Percentiles rank a stretch among this genome's conserved stretches.
Conservation (phyloP, 2,113 vertebrate species). For the Stigmatopora argus region DNA sequence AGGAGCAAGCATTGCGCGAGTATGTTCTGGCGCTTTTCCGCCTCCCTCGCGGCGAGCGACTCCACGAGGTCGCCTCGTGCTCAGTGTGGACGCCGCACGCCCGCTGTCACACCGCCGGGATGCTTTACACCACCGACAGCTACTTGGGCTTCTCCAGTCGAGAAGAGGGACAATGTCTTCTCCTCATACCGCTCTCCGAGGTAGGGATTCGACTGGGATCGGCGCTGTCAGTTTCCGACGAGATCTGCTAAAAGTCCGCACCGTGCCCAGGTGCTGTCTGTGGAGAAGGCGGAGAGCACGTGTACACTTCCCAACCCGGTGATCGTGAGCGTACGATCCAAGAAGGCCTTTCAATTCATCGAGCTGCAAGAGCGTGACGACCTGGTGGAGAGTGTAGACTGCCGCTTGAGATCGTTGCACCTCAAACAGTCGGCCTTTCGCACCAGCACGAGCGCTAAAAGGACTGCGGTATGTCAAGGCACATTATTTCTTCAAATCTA, state of each 20-base stretch:
- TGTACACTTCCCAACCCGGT: conserved; percentile 84
- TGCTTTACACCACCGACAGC: conserved; percentile 82
- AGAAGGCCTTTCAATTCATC: conserved; percentile 93
- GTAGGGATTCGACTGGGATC: conserved; percentile 48
- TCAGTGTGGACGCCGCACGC: conserved; percentile 89
- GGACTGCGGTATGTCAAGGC: conserved; percentile 38
- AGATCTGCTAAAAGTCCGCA: neutral
- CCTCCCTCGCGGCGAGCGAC: conserved; percentile 78
- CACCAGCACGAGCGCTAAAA: conserved; percentile 37
- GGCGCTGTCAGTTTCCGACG: neutral
- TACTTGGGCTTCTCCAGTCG: conserved; percentile 91
- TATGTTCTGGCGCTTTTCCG: conserved; percentile 90
- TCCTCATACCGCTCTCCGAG: conserved; percentile 88
- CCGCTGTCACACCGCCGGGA: conserved; percentile 85
- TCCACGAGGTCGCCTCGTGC: conserved; percentile 78
- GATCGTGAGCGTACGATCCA: conserved; percentile 84
- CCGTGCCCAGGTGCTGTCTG: conserved; percentile 77
- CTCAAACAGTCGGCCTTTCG: conserved; percentile 61
- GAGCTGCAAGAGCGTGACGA: conserved; percentile 80
- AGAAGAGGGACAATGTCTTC: conserved; percentile 80
- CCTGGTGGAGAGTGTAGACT: conserved; percentile 78
- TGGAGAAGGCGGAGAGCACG: conserved; percentile 93
- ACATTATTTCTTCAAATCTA: neutral
- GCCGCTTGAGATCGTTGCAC: conserved; percentile 70
- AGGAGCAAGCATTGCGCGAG: conserved; percentile 83